These are phyloP conservation scores for Leucophenga montana DNA, from an alignment of 2,888 invertebrate species.

Conservation along the genomic window DNA sequence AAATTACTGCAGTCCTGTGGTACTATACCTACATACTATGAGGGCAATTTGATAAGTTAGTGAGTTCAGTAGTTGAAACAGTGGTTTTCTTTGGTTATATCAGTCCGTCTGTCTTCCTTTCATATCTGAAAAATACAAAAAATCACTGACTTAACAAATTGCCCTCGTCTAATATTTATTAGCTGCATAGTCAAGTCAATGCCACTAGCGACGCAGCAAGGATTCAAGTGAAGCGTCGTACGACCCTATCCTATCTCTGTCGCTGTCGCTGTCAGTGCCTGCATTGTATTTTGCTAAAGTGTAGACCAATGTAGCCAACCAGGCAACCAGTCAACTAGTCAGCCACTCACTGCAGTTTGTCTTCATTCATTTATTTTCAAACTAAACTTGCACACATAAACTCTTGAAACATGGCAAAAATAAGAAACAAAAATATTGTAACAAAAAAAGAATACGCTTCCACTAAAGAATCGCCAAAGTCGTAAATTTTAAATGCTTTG, in stretches of 20 bases:
- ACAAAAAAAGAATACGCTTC: background rate
- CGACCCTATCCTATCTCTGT: background rate
- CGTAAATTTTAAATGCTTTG: conserved; percentile 66
- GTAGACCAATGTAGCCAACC: conserved; percentile 6
- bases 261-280: conserved; percentile 18
- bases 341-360: conserved; percentile 50
- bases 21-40: too few species aligned
- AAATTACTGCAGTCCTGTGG: too few species aligned
- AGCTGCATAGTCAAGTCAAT: too few species aligned
- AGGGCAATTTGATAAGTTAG: too few species aligned
- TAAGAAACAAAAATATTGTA: background rate
- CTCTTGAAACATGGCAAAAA: background rate
- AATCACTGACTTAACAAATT: too few species aligned
- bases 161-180: too few species aligned
- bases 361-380: conserved; percentile 54
- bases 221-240: too few species aligned
- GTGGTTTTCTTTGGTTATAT: too few species aligned
- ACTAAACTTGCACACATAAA: background rate
- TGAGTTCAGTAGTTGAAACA: too few species aligned
- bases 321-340: conserved; percentile 28
- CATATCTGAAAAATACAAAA: too few species aligned
- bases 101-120: too few species aligned
- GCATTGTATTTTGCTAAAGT: conserved; percentile 18
- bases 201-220: background rate
- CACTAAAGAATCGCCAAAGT: conserved; percentile 41